A percentile compares a stretch with the other conserved stretches of the same genome.
These are phyloP conservation scores for Drosophila subquinaria DNA, from an alignment of 2,888 invertebrate species.

Conservation along the genomic window DNA sequence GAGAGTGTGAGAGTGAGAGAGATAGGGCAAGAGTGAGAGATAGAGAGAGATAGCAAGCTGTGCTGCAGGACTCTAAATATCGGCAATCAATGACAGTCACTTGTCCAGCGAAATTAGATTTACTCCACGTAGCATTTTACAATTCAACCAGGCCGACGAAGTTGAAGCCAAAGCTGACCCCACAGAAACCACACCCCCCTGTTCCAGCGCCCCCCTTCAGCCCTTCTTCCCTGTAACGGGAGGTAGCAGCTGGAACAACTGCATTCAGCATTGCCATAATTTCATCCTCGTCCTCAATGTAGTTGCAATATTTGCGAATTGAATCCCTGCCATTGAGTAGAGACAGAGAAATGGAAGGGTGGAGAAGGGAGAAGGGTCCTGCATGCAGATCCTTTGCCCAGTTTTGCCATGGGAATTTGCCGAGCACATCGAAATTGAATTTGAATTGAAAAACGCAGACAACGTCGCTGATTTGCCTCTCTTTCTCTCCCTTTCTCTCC, in stretches of 20 bases:
- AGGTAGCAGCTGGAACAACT: slow-evolving; percentile 53
- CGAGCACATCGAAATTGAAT: slow-evolving; percentile 61
- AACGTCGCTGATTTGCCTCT: slow-evolving; percentile 29
- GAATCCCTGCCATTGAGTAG: slow-evolving; percentile 36
- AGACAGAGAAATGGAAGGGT: background rate
- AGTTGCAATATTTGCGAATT: slow-evolving; percentile 68
- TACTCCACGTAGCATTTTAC: slow-evolving; percentile 74
- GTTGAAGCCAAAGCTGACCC: slow-evolving; percentile 10
- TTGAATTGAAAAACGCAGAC: slow-evolving; percentile 64
- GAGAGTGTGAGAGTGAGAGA: background rate
- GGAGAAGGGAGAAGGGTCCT: background rate
- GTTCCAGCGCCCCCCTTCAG: background rate
- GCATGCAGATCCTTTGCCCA: slow-evolving; percentile 37
- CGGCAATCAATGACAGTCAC: slow-evolving; percentile 81
- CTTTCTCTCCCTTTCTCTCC: background rate
- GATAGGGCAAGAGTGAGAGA: background rate
- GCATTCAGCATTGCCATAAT: slow-evolving; percentile 68
- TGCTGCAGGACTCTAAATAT: slow-evolving; percentile 66
- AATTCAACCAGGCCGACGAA: slow-evolving; percentile 13
- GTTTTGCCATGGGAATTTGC: slow-evolving; percentile 56
- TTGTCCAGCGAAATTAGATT: slow-evolving; percentile 81
- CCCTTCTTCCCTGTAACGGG: slow-evolving; percentile 3
- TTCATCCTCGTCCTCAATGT: slow-evolving; percentile 58
- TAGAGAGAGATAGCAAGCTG: slow-evolving; percentile 2
- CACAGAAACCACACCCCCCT: background rate